Conservation (phyloP, 2,888 invertebrate genomes). For the Microdon myrmicae region DNA sequence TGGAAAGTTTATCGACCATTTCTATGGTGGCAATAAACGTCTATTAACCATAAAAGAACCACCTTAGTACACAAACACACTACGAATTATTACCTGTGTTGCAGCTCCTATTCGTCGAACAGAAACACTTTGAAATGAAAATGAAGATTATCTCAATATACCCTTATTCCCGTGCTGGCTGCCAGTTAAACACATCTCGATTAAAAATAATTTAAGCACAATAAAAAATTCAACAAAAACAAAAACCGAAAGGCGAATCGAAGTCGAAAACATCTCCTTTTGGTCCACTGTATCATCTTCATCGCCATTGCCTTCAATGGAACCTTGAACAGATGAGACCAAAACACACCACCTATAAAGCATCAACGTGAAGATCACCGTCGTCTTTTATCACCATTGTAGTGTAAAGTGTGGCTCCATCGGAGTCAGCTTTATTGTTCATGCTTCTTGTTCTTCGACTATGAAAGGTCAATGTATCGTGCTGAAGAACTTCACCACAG, state of each 20-base stretch:
- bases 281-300: slow-evolving; percentile 19
- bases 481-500: slow-evolving; percentile 27
- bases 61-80: slow-evolving; percentile 11
- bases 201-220: slow-evolving; percentile 22
- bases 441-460: slow-evolving; percentile 5
- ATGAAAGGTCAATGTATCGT: slow-evolving; percentile 39
- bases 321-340: slow-evolving; percentile 3
- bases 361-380: slow-evolving; percentile 20
- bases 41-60: slow-evolving; percentile 35
- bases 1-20: slow-evolving; percentile 37
- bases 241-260: no score
- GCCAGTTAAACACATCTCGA: slow-evolving; percentile 10
- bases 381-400: slow-evolving; percentile 23
- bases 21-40: slow-evolving; percentile 34
- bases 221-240: slow-evolving; percentile 18
- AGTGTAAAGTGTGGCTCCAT: slow-evolving; percentile 20
- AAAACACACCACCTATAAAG: slow-evolving; percentile 9
- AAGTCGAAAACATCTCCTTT: no score
- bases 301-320: slow-evolving; percentile 3
- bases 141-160: slow-evolving; percentile 51
- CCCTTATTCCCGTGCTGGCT: slow-evolving; percentile 23
- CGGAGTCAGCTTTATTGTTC: slow-evolving; percentile 24
- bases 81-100: slow-evolving; percentile 6
- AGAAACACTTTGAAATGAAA: slow-evolving; percentile 54
- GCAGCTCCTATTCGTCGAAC: slow-evolving; percentile 11